A percentile compares a stretch with the other conserved stretches of the same genome.
phyloP scores from a whole-genome alignment of 2,113 vertebrate genomes.

The Potamarius usumacintae region DNA sequence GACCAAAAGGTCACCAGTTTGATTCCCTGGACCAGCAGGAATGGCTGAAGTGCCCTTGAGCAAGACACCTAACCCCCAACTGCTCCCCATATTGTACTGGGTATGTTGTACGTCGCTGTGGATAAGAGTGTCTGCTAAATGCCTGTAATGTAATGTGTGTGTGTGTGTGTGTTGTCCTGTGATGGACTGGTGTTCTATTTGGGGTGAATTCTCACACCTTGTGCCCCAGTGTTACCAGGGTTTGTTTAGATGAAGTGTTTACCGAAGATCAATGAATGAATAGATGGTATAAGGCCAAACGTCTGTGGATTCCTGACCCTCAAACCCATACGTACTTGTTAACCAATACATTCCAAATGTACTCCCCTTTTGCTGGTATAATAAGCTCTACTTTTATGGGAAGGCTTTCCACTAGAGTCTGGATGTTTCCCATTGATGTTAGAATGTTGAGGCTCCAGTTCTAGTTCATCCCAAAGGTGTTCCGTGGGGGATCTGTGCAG shows the following conservation, averaged over 20 bases:
- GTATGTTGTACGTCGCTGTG: too few species aligned
- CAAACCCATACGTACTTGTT: background rate
- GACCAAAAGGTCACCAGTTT: too few species aligned
- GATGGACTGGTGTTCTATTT: background rate
- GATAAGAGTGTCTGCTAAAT: too few species aligned
- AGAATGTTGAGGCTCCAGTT: background rate
- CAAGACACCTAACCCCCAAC: too few species aligned
- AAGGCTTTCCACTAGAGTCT: background rate
- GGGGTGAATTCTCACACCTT: background rate
- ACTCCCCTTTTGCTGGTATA: background rate
- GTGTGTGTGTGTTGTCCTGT: background rate
- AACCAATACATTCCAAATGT: background rate
- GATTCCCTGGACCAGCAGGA: too few species aligned
- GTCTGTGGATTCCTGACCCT: background rate
- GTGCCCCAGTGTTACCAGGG: background rate
- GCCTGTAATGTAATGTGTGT: background rate
- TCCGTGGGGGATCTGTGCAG: background rate
- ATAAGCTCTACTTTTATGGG: background rate
- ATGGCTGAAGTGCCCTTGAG: too few species aligned
- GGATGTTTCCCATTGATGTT: background rate
- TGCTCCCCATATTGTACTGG: too few species aligned
- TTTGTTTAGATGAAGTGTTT: background rate
- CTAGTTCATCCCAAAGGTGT: background rate
- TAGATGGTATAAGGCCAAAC: background rate
- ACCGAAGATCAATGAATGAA: background rate